Base-by-base conservation (phyloP, 2,113 vertebrate genomes). In the Mystacornis crossleyi region DNA sequence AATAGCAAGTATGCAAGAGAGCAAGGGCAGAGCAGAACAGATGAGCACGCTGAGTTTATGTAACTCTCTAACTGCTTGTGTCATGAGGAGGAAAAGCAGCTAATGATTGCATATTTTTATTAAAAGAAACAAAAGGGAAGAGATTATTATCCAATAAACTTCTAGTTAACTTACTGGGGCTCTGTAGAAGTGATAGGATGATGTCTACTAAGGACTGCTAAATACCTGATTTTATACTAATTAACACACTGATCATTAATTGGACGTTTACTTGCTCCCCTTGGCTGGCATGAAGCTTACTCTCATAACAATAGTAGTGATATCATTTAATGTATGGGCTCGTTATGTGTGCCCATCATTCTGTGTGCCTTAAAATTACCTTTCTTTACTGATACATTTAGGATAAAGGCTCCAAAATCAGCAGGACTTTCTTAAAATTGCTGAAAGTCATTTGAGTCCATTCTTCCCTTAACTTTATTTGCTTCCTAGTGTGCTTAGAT, bases 11-110 rank as follows among this genome's bases (percentile, higher is more conserved):
- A 40, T 5, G 40, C 82, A 82, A 28, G 70, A 75, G 18, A 77
- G 82, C 79, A 94, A 96, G 93, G 90, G 48, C 93, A 96, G 57
- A 92, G 93, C 72, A 78, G 75, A 93, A 60, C 85, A 83, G 79
- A 93, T 85, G 87, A 96, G 65, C 71, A 67, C 0, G 0, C 43
- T 82, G 75, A 42, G 58, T 81, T 90, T 90, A 90, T 92, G 66
- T 95, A 93, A 93, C 57, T 75, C 40, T 55, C 65, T 51, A 93
- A 81, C 53, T 66, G 45, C 45, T 71, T 90, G 29, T 42, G 65
- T 70, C 67, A 28, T 3, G n/a, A 83, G 57, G 60, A 83, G 47
- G 58, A 82, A 77, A 89, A 77, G 16, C 64, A 93, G 64, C 51
- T 79, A 86, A 18, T 33, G 47, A 51, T 34, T 45, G n/a, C 8